Base-by-base conservation (phyloP, 2,797 vertebrate genomes). In the Poeciliopsis infans region DNA sequence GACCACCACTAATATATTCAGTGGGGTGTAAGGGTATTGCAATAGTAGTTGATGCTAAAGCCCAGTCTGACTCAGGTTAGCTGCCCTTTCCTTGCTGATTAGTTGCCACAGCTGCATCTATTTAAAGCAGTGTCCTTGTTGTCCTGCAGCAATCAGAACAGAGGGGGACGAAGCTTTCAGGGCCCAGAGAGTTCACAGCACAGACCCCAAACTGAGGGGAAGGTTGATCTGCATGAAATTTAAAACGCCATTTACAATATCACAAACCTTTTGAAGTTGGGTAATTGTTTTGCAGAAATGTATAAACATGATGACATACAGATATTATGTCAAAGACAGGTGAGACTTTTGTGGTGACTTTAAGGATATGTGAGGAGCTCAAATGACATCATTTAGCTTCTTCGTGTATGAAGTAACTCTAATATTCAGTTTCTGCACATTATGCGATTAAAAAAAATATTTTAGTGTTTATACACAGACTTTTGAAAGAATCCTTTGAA, bases 31-130 rank as follows among this genome's bases (percentile, higher is more conserved):
- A 43, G 76, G 55, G 78, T 79, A 72, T 74, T 83, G 77, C 80
- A 76, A 74, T 66, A 89, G 90, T 93, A 93, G 91, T 93, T 92
- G 90, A 89, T 55, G 69, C 77, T 13, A 71, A 79, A 75, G 85
- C 59, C 83, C 79, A 68, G 84, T 83, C 88, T 93, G 90, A 93
- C 82, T 93, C 82, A 89, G 86, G 90, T 76, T 93, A 85, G 83
- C 93, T 94, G 94, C 95, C 94, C 80, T 83, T 81, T 64, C 85
- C 80, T 78, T 80, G 85, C 49, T 96, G 96, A 96, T 91, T 73
- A 89, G 86, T 87, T 82, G 73, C 77, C 94, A 95, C 96, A 96
- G 95, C 94, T 96, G 96, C 88, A 84, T 75, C 47, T 96, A 96
- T 96, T 95, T 95, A 83, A 82, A 93, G 93, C 75, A 12, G 55